phyloP scores from a whole-genome alignment of 2,797 vertebrate species.

The Gadopsis marmoratus region DNA sequence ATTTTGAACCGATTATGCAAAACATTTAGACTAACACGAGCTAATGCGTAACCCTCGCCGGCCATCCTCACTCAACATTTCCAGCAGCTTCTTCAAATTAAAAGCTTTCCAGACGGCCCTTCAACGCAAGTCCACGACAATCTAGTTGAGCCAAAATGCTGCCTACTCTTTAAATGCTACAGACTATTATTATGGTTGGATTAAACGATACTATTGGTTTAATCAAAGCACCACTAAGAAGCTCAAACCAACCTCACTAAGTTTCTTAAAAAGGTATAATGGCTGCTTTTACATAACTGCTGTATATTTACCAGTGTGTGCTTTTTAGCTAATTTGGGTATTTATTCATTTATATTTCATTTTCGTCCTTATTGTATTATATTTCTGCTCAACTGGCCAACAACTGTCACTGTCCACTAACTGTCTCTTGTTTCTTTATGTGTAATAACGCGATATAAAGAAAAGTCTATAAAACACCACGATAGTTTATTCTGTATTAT shows the following conservation, averaged over 20 bases:
- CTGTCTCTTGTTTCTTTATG: background rate
- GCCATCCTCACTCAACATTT: background rate
- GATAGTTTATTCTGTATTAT: background rate
- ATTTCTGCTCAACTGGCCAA: too few species aligned
- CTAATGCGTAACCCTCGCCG: background rate
- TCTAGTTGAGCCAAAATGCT: background rate
- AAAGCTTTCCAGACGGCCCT: background rate
- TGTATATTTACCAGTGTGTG: background rate
- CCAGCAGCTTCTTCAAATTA: background rate
- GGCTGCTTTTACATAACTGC: background rate
- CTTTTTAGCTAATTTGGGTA: background rate
- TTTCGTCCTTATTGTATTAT: too few species aligned
- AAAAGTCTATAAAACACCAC: background rate
- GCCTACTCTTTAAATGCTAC: too few species aligned
- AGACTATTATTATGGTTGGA: background rate
- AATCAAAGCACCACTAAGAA: background rate
- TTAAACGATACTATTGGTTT: background rate
- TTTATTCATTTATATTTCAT: background rate
- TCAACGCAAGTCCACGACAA: background rate
- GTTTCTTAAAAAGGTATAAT: background rate
- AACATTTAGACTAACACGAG: background rate
- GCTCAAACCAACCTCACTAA: background rate
- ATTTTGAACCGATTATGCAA: background rate
- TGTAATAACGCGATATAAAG: background rate
- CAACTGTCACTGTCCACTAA: too few species aligned